Evolutionary conservation across 2,888 invertebrate species (phyloP), one percentile per base, ranked within the genome.

Genomic region (Disparrhopalites patrizii): DNA sequence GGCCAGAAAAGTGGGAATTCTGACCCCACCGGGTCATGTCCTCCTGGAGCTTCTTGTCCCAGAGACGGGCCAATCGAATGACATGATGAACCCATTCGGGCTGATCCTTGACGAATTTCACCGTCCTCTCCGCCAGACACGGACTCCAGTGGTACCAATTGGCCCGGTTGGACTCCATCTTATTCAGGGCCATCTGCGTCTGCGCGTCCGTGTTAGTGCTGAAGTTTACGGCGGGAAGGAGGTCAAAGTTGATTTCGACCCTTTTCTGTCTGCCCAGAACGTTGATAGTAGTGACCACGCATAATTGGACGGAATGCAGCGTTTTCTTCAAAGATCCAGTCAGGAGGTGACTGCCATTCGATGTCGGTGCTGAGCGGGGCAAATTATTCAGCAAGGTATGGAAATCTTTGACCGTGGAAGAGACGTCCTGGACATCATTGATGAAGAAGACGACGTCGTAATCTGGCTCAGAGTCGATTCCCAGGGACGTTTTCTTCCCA

Each of bases 401-500:
- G n/a, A n/a, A n/a, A n/a, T n/a, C n/a, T n/a, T n/a, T n/a, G n/a
- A n/a, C n/a, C n/a, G n/a, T n/a, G n/a, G n/a, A n/a, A n/a, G n/a
- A n/a, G n/a, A n/a, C n/a, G n/a, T n/a, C n/a, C n/a, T n/a, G n/a
- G 8, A 10, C n/a, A 20, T 23, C 51, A 10, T 51, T 20, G 23
- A 51, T 15, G 25, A 51, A 51, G n/a, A 51, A 13, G 4, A 51
- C 51, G 51, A 51, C 25, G 18, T 51, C 51, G 18, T 25, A 51
- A 27, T 51, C 51, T 18, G 51, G 51, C 27, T 51, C 25, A 23
- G 13, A 5, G 13, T 51, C 51, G 25, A n/a, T 10, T 20, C 51
- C 51, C 23, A 51, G 18, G 4, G 51, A 51, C 51, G 51, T 51
- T 27, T 23, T 60, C 60, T 56, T 50, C 7, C 56, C 64, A 58